These are phyloP conservation scores for Lepus townsendii DNA, from an alignment of 2,797 vertebrate genomes.

Conservation along the genomic window DNA sequence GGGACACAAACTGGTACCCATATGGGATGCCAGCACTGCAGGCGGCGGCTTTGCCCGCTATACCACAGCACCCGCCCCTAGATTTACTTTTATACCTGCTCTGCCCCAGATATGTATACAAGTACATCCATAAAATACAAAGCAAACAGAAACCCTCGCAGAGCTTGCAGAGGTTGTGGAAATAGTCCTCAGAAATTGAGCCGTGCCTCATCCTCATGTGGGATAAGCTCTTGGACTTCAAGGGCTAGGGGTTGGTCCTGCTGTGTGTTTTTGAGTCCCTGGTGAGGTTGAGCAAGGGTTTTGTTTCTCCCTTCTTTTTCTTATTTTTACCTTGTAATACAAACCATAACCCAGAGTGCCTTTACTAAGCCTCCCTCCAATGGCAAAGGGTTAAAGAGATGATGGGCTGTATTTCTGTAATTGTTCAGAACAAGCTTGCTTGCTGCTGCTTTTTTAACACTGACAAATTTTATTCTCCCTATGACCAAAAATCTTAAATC, in stretches of 20 bases:
- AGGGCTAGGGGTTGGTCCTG: not conserved
- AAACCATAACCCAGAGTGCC: not conserved
- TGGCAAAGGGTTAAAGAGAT: not conserved
- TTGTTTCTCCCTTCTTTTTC: not conserved
- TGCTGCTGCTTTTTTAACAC: too few species aligned
- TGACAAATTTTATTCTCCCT: too few species aligned
- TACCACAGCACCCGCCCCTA: too few species aligned
- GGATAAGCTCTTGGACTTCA: not conserved
- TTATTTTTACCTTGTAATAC: not conserved
- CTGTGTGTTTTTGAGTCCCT: not conserved
- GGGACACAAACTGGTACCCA: too few species aligned
- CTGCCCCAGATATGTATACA: too few species aligned
- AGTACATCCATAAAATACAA: too few species aligned
- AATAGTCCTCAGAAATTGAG: not conserved
- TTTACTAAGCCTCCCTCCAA: not conserved
- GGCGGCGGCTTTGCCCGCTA: too few species aligned
- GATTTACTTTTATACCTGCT: too few species aligned
- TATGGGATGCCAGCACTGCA: too few species aligned
- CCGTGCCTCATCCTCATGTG: not conserved
- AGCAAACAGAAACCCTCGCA: not conserved
- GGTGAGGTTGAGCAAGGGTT: not conserved
- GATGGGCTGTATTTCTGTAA: not conserved
- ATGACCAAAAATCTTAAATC: too few species aligned
- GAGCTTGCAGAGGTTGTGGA: not conserved
- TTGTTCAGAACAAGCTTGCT: not conserved